Evolutionary conservation across 2,888 invertebrate genomes (phyloP), one percentile per base, ranked within the genome.

Genomic region (Xanthia icteritia): DNA sequence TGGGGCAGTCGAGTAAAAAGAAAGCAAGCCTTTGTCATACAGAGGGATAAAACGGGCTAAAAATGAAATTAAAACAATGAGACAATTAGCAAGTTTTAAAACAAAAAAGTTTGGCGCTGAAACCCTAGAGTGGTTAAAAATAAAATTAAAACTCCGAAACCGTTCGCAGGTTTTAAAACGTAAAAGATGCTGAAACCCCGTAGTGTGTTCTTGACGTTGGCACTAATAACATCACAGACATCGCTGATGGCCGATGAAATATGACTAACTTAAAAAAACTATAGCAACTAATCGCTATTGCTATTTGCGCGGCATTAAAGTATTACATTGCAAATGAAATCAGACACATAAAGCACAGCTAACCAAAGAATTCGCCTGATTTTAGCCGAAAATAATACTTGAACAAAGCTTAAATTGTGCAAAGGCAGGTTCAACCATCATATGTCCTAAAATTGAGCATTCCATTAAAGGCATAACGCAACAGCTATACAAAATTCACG

Each of bases 271-370:
- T 31, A 15, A 51, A 54, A 45, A 36, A n/a, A 20, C 11, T 9
- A 8, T 61, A 36, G 23, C 39, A 54, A 27, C 15, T 60, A 27
- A 23, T 79, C 58, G 75, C 75, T 20, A 31, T 36, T 64, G 42
- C 54, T 67, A 65, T 27, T 51, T 51, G 64, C 79, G 27, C 20
- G 64, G 54, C 36, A 56, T 54, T 60, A 20, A 42, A 73, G 11
- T 45, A 31, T 54, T 31, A 64, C 11, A 23, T n/a, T 23, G 31
- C n/a, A 65, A 66, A 76, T 79, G 1, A 73, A 60, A 66, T n/a
- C 6, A 58, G 51, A 51, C n/a, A 48, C 4, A 72, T 31, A 1
- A 67, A 67, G 67, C 79, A 56, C 15, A 51, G 77, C 36, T 27
- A 42, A 48, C 20, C 27, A 20, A 67, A 27, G 2, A 58, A 15